These are phyloP conservation scores for Cheilosia vernalis DNA, from an alignment of 2,888 invertebrate genomes.

Conservation along the genomic window DNA sequence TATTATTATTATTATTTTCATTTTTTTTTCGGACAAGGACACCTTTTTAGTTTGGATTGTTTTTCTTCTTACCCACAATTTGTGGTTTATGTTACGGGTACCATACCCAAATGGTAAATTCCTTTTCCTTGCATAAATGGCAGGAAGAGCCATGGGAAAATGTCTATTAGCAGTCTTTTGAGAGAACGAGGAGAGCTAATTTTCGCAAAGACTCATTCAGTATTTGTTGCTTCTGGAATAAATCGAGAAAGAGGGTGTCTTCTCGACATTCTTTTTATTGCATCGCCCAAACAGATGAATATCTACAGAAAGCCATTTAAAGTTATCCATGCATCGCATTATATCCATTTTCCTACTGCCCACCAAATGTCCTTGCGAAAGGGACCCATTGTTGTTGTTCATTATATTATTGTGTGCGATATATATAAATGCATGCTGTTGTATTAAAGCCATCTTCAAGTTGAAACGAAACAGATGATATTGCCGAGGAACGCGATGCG, in stretches of 20 bases:
- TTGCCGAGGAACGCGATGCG: constrained; percentile 41
- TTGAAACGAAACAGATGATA: constrained; percentile 66
- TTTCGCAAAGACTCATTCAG: constrained; percentile 7
- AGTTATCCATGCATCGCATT: constrained; percentile 43
- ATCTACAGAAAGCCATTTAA: constrained; percentile 22
- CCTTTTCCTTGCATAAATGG: constrained; percentile 40
- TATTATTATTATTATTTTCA: constrained; percentile 66
- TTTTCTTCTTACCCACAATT: constrained; percentile 46
- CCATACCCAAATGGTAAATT: constrained; percentile 40
- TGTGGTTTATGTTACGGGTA: constrained; percentile 49
- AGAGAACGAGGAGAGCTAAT: constrained; percentile 1
- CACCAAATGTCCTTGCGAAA: constrained; percentile 30
- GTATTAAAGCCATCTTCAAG: constrained; percentile 64
- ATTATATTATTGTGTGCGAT: constrained; percentile 18
- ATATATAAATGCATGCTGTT: constrained; percentile 21
- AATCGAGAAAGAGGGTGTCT: constrained; percentile 2
- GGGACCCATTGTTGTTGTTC: constrained; percentile 37
- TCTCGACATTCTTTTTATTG: neutral
- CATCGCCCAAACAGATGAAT: neutral
- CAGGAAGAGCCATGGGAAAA: constrained; percentile 44
- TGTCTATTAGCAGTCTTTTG: constrained; percentile 48
- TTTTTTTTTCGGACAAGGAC: constrained; percentile 57
- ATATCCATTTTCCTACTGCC: constrained; percentile 4
- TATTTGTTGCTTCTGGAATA: constrained; percentile 44
- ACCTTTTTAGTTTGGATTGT: constrained; percentile 66